These are phyloP conservation scores for Drosophila ananassae DNA, from an alignment of 1,140 invertebrate species.

Conservation along the genomic window DNA sequence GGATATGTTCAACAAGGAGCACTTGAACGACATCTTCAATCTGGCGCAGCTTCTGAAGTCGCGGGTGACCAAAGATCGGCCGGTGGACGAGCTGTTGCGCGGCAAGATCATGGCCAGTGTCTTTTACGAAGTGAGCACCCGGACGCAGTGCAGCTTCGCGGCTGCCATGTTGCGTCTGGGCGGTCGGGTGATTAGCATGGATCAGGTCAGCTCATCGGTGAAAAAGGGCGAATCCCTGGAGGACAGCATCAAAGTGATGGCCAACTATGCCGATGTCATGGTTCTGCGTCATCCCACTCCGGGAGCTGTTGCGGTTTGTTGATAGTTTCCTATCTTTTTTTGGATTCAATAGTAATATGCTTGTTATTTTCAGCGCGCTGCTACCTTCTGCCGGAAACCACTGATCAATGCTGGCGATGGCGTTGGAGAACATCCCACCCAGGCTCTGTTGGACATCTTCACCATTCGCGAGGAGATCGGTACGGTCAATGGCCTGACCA, in stretches of 20 bases:
- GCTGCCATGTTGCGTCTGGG: slow-evolving; percentile 98
- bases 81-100: slow-evolving; percentile 94
- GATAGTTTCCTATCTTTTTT: no score
- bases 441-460: slow-evolving; percentile 98
- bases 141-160: slow-evolving; percentile 97
- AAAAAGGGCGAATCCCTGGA: slow-evolving; percentile 98
- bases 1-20: slow-evolving; percentile 94
- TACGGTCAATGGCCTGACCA: slow-evolving; percentile 97
- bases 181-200: slow-evolving; percentile 95
- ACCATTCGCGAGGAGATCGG: slow-evolving; percentile 99
- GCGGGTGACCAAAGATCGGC: slow-evolving; percentile 92
- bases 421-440: slow-evolving; percentile 98
- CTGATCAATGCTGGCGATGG: slow-evolving; percentile 99
- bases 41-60: slow-evolving; percentile 94
- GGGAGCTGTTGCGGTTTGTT: slow-evolving; percentile 92
- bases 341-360: not conserved
- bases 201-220: slow-evolving; percentile 94
- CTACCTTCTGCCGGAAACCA: slow-evolving; percentile 92
- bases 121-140: slow-evolving; percentile 98
- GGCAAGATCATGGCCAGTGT: slow-evolving; percentile 98
- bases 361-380: slow-evolving; percentile 88
- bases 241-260: slow-evolving; percentile 94
- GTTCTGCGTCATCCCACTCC: slow-evolving; percentile 97
- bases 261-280: slow-evolving; percentile 95
- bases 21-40: slow-evolving; percentile 97